Evolutionary conservation across 2,888 invertebrate genomes (phyloP).

Genomic region (Nebria salina): DNA sequence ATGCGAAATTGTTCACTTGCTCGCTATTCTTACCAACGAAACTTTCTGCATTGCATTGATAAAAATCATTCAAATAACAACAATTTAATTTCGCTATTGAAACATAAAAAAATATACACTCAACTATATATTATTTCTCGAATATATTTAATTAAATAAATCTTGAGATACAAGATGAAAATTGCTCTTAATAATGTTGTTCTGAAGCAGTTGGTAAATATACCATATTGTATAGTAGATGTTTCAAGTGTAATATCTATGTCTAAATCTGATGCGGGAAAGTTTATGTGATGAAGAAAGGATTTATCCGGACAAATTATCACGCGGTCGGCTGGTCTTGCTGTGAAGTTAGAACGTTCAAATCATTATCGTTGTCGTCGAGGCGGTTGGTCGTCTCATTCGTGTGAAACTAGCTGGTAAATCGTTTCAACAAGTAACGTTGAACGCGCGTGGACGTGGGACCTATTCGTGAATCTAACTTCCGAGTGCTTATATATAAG

Average conservation of each 20-base stretch:
- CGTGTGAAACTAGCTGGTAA: conserved; percentile 29
- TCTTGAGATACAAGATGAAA: too few relatives aligned
- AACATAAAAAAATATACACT: too few relatives aligned
- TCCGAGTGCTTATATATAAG: conserved; percentile 7
- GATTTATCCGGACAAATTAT: background rate
- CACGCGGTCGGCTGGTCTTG: background rate
- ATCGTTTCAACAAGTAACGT: conserved; percentile 15
- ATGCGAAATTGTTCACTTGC: background rate
- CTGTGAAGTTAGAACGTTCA: background rate
- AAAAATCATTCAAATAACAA: too few relatives aligned
- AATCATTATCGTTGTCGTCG: conserved; percentile 15
- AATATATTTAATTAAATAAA: too few relatives aligned
- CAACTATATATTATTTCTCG: too few relatives aligned
- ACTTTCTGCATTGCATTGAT: too few relatives aligned
- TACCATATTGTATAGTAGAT: too few relatives aligned
- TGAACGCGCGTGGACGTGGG: background rate
- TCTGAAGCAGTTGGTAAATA: too few relatives aligned
- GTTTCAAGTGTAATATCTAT: too few relatives aligned
- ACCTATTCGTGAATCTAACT: conserved; percentile 2
- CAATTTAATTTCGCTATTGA: too few relatives aligned
- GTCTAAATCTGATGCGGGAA: background rate
- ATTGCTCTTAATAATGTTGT: too few relatives aligned
- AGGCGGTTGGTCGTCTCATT: conserved; percentile 7
- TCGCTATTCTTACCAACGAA: background rate
- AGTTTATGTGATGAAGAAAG: background rate